phyloP scores from a whole-genome alignment of 2,113 vertebrate genomes.

The Lynx canadensis region DNA sequence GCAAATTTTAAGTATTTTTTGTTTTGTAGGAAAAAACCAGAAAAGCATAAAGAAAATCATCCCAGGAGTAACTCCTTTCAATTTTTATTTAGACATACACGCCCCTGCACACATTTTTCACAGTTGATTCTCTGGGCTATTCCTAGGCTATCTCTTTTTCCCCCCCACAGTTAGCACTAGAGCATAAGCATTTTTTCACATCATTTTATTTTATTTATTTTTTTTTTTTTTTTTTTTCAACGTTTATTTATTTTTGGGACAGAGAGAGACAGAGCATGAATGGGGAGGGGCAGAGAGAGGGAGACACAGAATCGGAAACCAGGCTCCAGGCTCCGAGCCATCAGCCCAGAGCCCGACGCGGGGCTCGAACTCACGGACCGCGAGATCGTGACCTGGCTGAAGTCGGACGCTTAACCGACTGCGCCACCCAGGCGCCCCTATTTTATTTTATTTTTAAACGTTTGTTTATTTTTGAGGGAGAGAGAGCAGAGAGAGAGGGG shows the following conservation, averaged over 20 bases:
- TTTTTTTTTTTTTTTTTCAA: neutral
- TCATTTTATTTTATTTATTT: neutral
- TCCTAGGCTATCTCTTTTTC: neutral
- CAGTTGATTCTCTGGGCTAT: neutral
- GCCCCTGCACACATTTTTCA: neutral
- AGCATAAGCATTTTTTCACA: neutral
- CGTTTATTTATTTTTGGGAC: too few relatives aligned
- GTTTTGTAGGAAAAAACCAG: neutral
- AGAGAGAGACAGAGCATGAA: too few relatives aligned
- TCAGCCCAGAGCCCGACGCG: too few relatives aligned
- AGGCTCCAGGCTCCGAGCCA: too few relatives aligned
- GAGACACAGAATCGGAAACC: too few relatives aligned
- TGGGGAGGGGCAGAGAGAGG: too few relatives aligned
- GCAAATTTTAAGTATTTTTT: neutral
- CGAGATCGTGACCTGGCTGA: too few relatives aligned
- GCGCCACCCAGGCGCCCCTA: too few relatives aligned
- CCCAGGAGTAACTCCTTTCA: neutral
- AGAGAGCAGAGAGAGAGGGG: too few relatives aligned
- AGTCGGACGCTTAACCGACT: too few relatives aligned
- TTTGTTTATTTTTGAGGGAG: too few relatives aligned
- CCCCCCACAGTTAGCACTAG: neutral
- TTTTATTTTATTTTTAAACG: neutral
- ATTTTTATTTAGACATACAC: neutral
- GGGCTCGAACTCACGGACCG: too few relatives aligned
- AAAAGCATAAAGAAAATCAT: slow-evolving; percentile 2